These are phyloP conservation scores for Calosoma granatense DNA, from an alignment of 1,140 invertebrate species.

Conservation along the genomic window DNA sequence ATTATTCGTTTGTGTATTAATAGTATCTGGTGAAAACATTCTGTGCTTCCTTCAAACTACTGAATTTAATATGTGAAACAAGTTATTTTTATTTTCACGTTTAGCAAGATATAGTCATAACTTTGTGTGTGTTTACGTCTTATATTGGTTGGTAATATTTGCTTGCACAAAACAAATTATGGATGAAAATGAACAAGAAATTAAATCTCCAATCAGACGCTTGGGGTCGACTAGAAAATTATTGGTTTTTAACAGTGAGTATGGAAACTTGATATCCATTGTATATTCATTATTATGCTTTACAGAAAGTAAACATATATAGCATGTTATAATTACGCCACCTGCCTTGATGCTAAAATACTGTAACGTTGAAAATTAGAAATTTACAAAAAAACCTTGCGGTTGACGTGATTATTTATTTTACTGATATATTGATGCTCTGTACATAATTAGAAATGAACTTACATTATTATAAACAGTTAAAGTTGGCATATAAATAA, in stretches of 20 bases:
- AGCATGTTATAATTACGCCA: constrained; percentile 4
- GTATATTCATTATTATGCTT: neutral
- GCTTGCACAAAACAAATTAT: constrained; percentile 27
- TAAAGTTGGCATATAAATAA: no score
- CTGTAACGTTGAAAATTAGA: neutral
- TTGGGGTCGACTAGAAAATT: constrained; percentile 69
- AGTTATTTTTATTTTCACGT: no score
- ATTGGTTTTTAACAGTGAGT: constrained; percentile 67
- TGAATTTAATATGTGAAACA: no score
- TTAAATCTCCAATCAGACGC: constrained; percentile 64
- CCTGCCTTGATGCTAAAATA: constrained; percentile 10
- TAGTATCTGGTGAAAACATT: no score
- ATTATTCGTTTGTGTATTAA: no score
- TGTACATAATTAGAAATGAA: no score
- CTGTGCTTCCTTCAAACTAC: no score
- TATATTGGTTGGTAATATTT: neutral
- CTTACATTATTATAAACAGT: no score
- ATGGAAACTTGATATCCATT: constrained; percentile 5
- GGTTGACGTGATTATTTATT: no score
- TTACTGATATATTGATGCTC: no score
- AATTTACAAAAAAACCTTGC: no score
- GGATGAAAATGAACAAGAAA: constrained; percentile 58
- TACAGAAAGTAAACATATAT: neutral
- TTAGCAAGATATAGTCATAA: no score
- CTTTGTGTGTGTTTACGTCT: neutral